phyloP scores from a whole-genome alignment of 1,140 invertebrate species.

The Episyrphus balteatus region DNA sequence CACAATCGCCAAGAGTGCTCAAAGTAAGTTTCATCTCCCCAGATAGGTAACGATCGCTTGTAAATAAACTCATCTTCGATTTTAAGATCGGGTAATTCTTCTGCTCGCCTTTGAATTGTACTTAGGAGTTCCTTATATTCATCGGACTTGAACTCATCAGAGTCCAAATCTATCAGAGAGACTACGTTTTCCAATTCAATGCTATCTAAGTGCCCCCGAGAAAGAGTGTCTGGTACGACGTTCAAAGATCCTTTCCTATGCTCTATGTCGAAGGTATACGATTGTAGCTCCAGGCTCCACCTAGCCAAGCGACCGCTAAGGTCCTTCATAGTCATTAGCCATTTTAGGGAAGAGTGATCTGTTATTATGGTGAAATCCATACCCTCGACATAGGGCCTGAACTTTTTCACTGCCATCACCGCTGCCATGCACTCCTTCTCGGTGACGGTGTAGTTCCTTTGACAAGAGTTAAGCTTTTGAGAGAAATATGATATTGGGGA shows the following conservation, averaged over 20 bases:
- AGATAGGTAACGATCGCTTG: neutral
- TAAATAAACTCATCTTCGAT: slow-evolving; percentile 2
- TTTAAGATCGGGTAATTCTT: slow-evolving; percentile 7
- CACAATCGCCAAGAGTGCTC: slow-evolving; percentile 2
- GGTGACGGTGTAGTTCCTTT: slow-evolving; percentile 6
- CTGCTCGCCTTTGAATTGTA: slow-evolving; percentile 1
- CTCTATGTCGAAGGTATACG: slow-evolving; percentile 1
- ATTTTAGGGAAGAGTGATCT: no score
- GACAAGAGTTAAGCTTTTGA: slow-evolving; percentile 10
- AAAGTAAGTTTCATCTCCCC: neutral
- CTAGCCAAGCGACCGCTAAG: slow-evolving; percentile 13
- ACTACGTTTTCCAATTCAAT: neutral
- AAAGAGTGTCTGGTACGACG: no score
- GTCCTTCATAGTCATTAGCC: slow-evolving; percentile 13
- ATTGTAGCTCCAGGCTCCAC: slow-evolving; percentile 2
- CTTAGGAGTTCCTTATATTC: neutral
- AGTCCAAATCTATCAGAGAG: no score
- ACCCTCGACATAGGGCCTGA: no score
- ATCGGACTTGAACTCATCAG: neutral
- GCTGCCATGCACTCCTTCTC: no score
- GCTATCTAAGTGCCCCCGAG: slow-evolving; percentile 16
- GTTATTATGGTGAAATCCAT: no score
- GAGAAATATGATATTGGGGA: slow-evolving; percentile 31
- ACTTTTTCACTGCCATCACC: no score
- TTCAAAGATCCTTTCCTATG: slow-evolving; percentile 2